These are phyloP conservation scores for Poecile atricapillus DNA, from an alignment of 2,113 vertebrate genomes.

Conservation along the genomic window DNA sequence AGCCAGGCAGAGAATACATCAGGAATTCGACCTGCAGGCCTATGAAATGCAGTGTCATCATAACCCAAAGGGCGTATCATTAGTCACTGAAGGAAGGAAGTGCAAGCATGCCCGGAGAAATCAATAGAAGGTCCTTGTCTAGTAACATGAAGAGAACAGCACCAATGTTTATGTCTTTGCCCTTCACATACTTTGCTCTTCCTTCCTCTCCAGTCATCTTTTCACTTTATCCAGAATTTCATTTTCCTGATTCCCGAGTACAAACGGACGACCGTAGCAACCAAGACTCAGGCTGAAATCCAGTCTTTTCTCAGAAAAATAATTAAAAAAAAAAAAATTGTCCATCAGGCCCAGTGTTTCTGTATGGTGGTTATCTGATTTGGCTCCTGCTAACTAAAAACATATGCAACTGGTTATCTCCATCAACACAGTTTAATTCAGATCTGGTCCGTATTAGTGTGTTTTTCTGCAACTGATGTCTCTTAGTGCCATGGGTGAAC, in stretches of 20 bases:
- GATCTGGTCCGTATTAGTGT: conserved; percentile 54
- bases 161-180: conserved; percentile 75
- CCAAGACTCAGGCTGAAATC: background rate
- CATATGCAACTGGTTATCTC: conserved; percentile 65
- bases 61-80: conserved; percentile 68
- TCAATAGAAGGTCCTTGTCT: conserved; percentile 75
- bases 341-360: conserved; percentile 17
- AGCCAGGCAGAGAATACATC: conserved; percentile 58
- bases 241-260: conserved; percentile 44
- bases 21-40: conserved; percentile 53
- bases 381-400: conserved; percentile 57
- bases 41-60: conserved; percentile 71
- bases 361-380: conserved; percentile 45
- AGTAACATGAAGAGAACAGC: conserved; percentile 60
- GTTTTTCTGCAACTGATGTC: conserved; percentile 65
- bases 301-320: background rate
- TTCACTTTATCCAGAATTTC: conserved; percentile 61
- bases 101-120: conserved; percentile 63
- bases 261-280: background rate
- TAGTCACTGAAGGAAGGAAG: conserved; percentile 72
- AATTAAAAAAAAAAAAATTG: background rate
- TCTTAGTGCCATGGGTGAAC: conserved; percentile 63
- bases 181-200: conserved; percentile 72
- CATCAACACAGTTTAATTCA: conserved; percentile 69
- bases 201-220: conserved; percentile 59